A percentile compares a stretch with the other conserved stretches of the same genome.
Evolutionary conservation across 2,797 vertebrate genomes (phyloP).

Genomic region (Calcarius lapponicus): DNA sequence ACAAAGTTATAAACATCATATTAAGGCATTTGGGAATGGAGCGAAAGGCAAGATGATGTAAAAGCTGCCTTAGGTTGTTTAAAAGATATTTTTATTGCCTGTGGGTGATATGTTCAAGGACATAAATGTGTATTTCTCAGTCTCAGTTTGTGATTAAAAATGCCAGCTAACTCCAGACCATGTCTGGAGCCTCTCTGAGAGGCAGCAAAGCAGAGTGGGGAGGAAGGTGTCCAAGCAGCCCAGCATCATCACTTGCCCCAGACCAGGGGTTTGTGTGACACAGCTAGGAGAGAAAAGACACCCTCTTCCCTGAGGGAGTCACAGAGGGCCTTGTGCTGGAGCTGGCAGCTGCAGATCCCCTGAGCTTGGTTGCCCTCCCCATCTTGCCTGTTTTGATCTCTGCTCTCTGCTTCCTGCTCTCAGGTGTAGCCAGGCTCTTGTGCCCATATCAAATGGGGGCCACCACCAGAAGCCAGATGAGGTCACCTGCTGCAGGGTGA

Average conservation of each 20-base stretch:
- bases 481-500: background rate
- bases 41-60: background rate
- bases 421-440: background rate
- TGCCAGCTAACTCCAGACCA: background rate
- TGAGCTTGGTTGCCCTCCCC: background rate
- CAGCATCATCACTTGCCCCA: background rate
- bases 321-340: background rate
- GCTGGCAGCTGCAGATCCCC: background rate
- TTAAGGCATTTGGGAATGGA: background rate
- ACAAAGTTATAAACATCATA: background rate
- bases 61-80: constrained; percentile 10
- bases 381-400: rapidly evolving
- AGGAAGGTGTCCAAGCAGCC: background rate
- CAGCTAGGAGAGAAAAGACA: background rate
- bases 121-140: background rate
- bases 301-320: rapidly evolving
- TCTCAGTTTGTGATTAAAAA: background rate
- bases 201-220: background rate
- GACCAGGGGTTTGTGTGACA: too few species aligned
- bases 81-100: background rate
- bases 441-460: background rate
- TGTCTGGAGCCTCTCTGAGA: background rate
- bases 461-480: background rate
- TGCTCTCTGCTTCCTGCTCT: background rate
- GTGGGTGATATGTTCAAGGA: background rate